Percentiles rank a stretch among this genome's conserved stretches.
Evolutionary conservation across 2,888 invertebrate species (phyloP).

Genomic region (Elysia crispata): DNA sequence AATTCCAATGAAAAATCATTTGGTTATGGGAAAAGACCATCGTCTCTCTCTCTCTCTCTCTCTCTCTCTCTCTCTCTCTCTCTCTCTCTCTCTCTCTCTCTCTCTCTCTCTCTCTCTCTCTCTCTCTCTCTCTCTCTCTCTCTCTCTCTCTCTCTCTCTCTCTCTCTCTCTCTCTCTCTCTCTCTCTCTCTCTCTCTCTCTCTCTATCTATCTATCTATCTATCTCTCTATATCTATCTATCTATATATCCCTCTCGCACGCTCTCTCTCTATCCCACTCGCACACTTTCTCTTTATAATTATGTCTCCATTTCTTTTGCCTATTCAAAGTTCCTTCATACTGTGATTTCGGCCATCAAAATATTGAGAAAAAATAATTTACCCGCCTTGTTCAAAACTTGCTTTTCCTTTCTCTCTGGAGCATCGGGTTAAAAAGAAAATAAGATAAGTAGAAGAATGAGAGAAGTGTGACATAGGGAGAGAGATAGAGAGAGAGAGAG

Average conservation of each 20-base stretch:
- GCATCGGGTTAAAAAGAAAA: too few relatives aligned
- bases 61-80: background rate
- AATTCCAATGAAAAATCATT: too few relatives aligned
- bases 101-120: slow-evolving; percentile 15
- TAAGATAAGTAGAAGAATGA: too few relatives aligned
- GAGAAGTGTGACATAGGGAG: too few relatives aligned
- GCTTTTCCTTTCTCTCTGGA: too few relatives aligned
- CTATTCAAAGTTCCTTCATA: background rate
- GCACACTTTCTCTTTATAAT: background rate
- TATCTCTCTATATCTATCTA: background rate
- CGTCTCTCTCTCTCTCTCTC: background rate
- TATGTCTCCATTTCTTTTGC: background rate
- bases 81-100: background rate
- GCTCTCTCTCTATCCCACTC: background rate
- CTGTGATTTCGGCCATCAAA: too few relatives aligned
- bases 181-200: background rate
- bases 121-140: background rate
- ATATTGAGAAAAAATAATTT: too few relatives aligned
- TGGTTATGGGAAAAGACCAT: too few relatives aligned
- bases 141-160: background rate
- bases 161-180: background rate
- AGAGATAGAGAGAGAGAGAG: too few relatives aligned
- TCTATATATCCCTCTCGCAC: background rate
- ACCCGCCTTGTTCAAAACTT: too few relatives aligned
- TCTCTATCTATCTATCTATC: background rate